A percentile compares a stretch with the other conserved stretches of the same genome.
Evolutionary conservation across 2,888 invertebrate species (phyloP).

Genomic region (Melinaea menophilus): DNA sequence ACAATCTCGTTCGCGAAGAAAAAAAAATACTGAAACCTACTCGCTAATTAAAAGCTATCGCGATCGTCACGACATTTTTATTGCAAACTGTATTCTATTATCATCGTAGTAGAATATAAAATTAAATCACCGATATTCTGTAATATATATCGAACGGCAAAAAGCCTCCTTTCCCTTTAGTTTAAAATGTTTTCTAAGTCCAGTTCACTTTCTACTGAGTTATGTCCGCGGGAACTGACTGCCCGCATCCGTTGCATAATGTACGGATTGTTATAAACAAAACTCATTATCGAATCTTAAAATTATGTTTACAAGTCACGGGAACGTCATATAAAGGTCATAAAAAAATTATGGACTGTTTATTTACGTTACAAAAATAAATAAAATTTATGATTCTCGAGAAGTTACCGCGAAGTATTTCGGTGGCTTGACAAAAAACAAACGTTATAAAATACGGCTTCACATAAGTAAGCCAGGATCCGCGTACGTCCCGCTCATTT

Average conservation of each 20-base stretch:
- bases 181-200: constrained; percentile 29
- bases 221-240: constrained; percentile 48
- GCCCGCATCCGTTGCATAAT: constrained; percentile 47
- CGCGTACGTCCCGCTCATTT: constrained; percentile 33
- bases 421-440: constrained; percentile 17
- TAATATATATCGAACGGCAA: constrained; percentile 30
- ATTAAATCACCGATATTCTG: not conserved
- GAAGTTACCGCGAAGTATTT: constrained; percentile 10
- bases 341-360: too few species aligned
- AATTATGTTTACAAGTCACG: too few species aligned
- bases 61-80: constrained; percentile 6
- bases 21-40: constrained; percentile 18
- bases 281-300: too few species aligned
- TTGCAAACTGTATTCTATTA: too few species aligned
- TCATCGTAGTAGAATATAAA: too few species aligned
- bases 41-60: constrained; percentile 19
- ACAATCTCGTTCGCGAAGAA: too few species aligned
- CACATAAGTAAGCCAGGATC: constrained; percentile 21
- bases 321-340: too few species aligned
- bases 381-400: too few species aligned
- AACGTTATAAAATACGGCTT: constrained; percentile 5
- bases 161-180: constrained; percentile 30
- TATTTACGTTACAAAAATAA: too few species aligned
- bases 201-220: constrained; percentile 38
- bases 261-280: constrained; percentile 1